A percentile compares a stretch with the other conserved stretches of the same genome.
Conservation (phyloP, 2,888 invertebrate genomes). For the Xanthostigma xanthostigma region DNA sequence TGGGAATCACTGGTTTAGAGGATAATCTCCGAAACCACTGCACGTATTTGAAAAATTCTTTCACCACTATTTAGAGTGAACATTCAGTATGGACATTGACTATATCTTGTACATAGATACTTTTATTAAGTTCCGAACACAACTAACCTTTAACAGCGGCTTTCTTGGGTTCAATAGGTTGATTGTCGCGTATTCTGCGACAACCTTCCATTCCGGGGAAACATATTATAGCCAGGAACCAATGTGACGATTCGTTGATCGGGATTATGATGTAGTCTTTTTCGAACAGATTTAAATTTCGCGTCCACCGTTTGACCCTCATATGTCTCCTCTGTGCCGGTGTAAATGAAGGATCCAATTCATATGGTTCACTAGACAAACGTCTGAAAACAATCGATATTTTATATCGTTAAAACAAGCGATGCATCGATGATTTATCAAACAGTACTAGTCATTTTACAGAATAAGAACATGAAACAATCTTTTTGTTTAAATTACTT, state of each 20-base stretch:
- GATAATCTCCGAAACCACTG: no score
- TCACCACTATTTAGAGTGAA: no score
- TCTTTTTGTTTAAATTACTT: no score
- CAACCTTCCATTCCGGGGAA: slow-evolving; percentile 72
- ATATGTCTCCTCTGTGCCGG: slow-evolving; percentile 76
- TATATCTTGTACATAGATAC: no score
- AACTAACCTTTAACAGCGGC: slow-evolving; percentile 31
- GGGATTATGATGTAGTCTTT: slow-evolving; percentile 96
- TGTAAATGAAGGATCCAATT: slow-evolving; percentile 49
- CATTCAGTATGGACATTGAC: no score
- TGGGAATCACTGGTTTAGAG: no score
- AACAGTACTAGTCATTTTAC: no score
- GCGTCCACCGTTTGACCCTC: slow-evolving; percentile 91
- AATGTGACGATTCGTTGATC: slow-evolving; percentile 95
- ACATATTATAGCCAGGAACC: slow-evolving; percentile 95
- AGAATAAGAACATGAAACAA: no score
- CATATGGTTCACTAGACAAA: slow-evolving; percentile 38
- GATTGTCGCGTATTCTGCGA: slow-evolving; percentile 49
- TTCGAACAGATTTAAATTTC: slow-evolving; percentile 87
- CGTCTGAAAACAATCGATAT: slow-evolving; percentile 22
- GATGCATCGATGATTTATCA: no score
- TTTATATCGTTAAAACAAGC: no score
- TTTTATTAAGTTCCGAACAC: no score
- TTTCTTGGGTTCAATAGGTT: slow-evolving; percentile 36
- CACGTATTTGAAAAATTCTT: no score